Base-by-base conservation (phyloP, 2,113 vertebrate genomes). In the Dunckerocampus dactyliophorus region DNA sequence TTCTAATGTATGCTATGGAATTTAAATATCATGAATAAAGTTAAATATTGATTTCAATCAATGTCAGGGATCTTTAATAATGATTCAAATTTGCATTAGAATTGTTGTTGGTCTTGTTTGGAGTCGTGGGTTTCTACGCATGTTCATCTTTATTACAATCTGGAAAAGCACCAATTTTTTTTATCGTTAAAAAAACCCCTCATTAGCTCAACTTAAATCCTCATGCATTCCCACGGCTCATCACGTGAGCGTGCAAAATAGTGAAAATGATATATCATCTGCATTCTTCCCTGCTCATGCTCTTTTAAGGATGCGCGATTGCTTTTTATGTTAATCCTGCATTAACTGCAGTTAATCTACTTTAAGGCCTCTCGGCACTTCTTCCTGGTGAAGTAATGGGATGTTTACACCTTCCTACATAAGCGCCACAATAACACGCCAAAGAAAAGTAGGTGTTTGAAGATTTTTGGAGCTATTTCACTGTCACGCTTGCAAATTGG, bases 11-110 rank as follows among this genome's bases (percentile, higher is more conserved):
- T 48, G 15, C 59, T 3, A 46, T 37, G 24, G 48, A 65, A 65
- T 49, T 39, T 52, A 17, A 53, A 56, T 56, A 56, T 56, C 54
- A 56, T 59, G 15, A 59, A 31, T 62, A 37, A 50, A 62, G 59
- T 62, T 62, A 62, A 49, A 48, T 62, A 62, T 50, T 49, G 46
- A 47, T 62, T 62, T 22, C 22, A 62, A 62, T 59, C 57, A 59
- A 59, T 47, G 43, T 59, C 17, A 59, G 22, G 16, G 17, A 46
- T 47, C 45, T 28, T 59, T 47, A 59, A 59, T 47, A 45, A 47
- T n/a, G 16, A 15, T 28, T 59, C 10, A 31, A 28, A 59, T 59
- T 28, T n/a, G 16, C 43, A 47, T 59, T 11, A 28, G 39, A 42
- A 5, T n/a, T 21, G 11, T 56, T 14, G 51, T 31, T n/a, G 16